Percentiles rank a stretch among this genome's conserved stretches.
These are phyloP conservation scores for Dasyornis broadbenti DNA, from an alignment of 2,113 vertebrate species.

Conservation along the genomic window DNA sequence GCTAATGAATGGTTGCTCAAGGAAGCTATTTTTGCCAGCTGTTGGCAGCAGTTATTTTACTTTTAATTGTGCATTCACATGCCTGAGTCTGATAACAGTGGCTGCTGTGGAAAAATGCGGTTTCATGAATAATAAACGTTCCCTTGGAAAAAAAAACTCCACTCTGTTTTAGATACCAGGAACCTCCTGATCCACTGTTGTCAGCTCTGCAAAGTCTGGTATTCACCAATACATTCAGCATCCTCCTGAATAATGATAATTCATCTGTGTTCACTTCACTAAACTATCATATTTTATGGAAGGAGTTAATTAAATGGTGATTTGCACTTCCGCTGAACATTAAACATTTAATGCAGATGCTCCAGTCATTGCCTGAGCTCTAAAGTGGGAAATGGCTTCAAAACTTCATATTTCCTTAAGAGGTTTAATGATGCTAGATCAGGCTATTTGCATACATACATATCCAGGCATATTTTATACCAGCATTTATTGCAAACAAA, in stretches of 20 bases:
- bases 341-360: constrained; percentile 66
- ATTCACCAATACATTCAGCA: background rate
- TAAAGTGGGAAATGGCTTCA: constrained; percentile 57
- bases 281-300: constrained; percentile 62
- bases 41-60: constrained; percentile 18
- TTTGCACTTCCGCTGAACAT: constrained; percentile 62
- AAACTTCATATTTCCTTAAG: constrained; percentile 65
- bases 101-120: background rate
- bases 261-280: constrained; percentile 59
- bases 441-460: constrained; percentile 59
- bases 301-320: constrained; percentile 67
- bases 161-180: background rate
- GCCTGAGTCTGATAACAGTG: background rate
- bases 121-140: constrained; percentile 4
- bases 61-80: background rate
- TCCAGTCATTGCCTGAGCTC: constrained; percentile 50
- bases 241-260: constrained; percentile 41
- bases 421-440: constrained; percentile 61
- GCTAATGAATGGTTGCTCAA: background rate
- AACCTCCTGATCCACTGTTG: background rate
- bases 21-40: constrained; percentile 7
- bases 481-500: constrained; percentile 34
- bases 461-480: constrained; percentile 45
- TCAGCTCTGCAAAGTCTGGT: background rate
- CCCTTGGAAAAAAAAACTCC: background rate